These are phyloP conservation scores for Dendrocincla tyrannina DNA, from an alignment of 2,797 vertebrate genomes.

Conservation along the genomic window DNA sequence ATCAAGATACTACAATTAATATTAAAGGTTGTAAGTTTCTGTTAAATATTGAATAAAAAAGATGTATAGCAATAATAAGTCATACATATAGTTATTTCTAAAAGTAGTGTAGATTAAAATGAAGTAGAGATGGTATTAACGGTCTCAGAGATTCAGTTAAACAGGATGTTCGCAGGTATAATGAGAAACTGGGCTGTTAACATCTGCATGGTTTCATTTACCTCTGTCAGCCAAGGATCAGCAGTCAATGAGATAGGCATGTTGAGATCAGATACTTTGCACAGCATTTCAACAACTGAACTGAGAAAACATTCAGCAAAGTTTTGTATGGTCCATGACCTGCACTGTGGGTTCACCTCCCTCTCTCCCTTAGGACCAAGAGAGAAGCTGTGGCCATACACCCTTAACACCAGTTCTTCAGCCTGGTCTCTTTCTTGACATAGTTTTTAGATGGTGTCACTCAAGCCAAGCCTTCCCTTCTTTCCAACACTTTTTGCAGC, in stretches of 20 bases:
- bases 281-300: neutral
- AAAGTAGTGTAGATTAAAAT: neutral
- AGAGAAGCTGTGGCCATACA: fast-evolving
- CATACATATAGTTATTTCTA: neutral
- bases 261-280: neutral
- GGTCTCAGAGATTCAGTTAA: neutral
- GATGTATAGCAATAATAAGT: neutral
- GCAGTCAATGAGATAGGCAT: neutral
- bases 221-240: neutral
- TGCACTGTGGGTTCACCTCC: neutral
- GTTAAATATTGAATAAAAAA: neutral
- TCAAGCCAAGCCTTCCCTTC: neutral
- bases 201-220: neutral
- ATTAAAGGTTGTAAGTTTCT: neutral
- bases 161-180: neutral
- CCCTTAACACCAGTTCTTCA: neutral
- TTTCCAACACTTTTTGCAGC: neutral
- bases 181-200: neutral
- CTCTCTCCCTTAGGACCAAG: neutral
- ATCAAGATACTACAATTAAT: neutral
- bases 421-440: neutral
- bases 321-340: neutral
- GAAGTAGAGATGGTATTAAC: neutral
- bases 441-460: neutral
- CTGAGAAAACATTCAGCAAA: neutral